phyloP scores from a whole-genome alignment of 1,140 invertebrate genomes.

The Ips nitidus region DNA sequence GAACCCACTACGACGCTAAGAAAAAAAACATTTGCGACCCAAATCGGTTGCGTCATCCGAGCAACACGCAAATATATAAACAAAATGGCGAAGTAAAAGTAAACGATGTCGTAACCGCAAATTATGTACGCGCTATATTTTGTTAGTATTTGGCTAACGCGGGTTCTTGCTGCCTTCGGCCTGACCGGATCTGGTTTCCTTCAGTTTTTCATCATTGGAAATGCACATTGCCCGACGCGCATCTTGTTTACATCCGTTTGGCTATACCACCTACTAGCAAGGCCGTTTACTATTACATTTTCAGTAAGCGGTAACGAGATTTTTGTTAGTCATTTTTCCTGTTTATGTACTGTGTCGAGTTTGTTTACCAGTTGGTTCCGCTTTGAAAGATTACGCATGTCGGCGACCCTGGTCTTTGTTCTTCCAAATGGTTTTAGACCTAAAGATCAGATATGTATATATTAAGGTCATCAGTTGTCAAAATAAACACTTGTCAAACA shows the following conservation, averaged over 20 bases:
- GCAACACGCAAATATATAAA: not conserved
- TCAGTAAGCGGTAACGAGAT: not conserved
- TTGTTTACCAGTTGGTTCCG: not conserved
- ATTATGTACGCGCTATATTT: too few relatives aligned
- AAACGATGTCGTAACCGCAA: not conserved
- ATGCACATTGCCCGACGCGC: not conserved
- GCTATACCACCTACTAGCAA: slow-evolving; percentile 4
- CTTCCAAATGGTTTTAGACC: not conserved
- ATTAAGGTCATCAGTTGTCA: too few relatives aligned
- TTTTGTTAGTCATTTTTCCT: slow-evolving; percentile 22
- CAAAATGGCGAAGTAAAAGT: slow-evolving; percentile 5
- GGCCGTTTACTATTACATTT: slow-evolving; percentile 4
- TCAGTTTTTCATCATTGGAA: not conserved
- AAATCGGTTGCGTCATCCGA: not conserved
- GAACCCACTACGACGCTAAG: not conserved
- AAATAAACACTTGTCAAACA: too few relatives aligned
- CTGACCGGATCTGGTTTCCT: not conserved
- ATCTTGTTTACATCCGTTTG: slow-evolving; percentile 9
- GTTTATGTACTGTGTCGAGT: slow-evolving; percentile 4
- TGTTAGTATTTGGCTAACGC: too few relatives aligned
- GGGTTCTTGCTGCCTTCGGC: not conserved
- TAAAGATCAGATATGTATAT: too few relatives aligned
- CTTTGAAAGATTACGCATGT: not conserved
- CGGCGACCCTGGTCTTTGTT: slow-evolving; percentile 3
- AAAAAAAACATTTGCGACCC: not conserved